These are phyloP conservation scores for Varecia variegata DNA, from an alignment of 2,797 vertebrate species.

Conservation along the genomic window DNA sequence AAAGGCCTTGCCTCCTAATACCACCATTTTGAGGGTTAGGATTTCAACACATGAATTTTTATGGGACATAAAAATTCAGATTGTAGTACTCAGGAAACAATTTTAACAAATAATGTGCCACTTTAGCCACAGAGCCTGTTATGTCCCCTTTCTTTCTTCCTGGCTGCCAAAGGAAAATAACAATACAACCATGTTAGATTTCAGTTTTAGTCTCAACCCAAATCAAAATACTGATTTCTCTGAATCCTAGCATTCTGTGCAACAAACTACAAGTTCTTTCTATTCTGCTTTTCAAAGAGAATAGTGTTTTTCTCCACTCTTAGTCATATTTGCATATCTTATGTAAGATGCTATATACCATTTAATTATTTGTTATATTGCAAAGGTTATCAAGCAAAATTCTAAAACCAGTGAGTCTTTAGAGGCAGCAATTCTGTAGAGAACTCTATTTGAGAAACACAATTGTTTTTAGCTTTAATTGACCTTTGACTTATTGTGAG, in stretches of 20 bases:
- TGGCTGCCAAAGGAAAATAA: not conserved
- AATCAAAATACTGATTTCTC: not conserved
- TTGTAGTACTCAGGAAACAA: not conserved
- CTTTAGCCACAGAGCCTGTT: not conserved
- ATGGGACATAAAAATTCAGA: not conserved
- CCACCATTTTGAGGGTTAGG: not conserved
- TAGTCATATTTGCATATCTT: not conserved
- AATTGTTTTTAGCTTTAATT: constrained; percentile 3
- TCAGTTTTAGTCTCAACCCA: not conserved
- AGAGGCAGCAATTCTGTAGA: not conserved
- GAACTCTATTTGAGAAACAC: not conserved
- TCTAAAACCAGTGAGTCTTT: not conserved
- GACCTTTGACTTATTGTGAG: constrained; percentile 46
- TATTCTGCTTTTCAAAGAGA: not conserved
- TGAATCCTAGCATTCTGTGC: not conserved
- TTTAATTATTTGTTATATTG: constrained; percentile 15
- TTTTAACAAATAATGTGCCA: not conserved
- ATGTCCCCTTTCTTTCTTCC: not conserved
- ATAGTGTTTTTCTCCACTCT: not conserved
- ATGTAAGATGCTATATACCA: not conserved
- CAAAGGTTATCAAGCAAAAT: not conserved
- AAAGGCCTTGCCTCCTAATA: not conserved
- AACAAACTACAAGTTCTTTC: not conserved
- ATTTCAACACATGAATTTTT: not conserved
- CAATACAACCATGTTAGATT: not conserved